Base-by-base conservation (phyloP, 1,140 invertebrate genomes). In the Caenorhabditis latens region DNA sequence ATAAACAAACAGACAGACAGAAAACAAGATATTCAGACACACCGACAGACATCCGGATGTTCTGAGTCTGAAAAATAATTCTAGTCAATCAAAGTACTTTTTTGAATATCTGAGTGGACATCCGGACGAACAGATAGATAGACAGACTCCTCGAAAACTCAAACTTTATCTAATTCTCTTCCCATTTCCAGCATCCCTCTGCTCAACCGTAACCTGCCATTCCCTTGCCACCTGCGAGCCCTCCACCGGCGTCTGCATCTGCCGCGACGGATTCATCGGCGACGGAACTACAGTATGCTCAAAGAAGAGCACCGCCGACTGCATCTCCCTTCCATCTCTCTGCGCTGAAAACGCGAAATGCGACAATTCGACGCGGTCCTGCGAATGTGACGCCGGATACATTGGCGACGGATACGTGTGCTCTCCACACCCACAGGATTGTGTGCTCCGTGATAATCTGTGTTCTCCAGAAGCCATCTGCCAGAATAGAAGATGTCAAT, bases 361-460 rank as follows among this genome's bases (percentile, higher is more conserved):
- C 63, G 89, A 91, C 75, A 24, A 32, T 16, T 61, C 55, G 24
- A 84, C 87, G 16, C 53, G 75, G 13, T 58, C 86, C 67, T 90
- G 90, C 65, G 55, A 53, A 57, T 90, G 90, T 67, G 83, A 85
- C 53, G 16, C 57, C 11, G 90, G 90, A 75, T 90, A 84, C 84
- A 86, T 90, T 55, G 90, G 90, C 11, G 90, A 90, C 75, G 90
- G 90, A 61, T 58, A 84, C 75, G 50, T 84, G 13, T 90, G 90
- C 65, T 40, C 75, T 65, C 90, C 90, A 19, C 90, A 90, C 82
- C 84, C 85, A 71, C 87, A 86, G 82, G 90, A 90, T 63, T 90
- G 90, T 63, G 67, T 87, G 14, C 84, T 67, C 21, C 87, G 89
- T 9, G 63, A 58, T 9, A 67, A 84, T 19, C 83, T 91, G 16